Evolutionary conservation across 1,140 invertebrate species (phyloP).

Genomic region (Dinothrombium tinctorium): DNA sequence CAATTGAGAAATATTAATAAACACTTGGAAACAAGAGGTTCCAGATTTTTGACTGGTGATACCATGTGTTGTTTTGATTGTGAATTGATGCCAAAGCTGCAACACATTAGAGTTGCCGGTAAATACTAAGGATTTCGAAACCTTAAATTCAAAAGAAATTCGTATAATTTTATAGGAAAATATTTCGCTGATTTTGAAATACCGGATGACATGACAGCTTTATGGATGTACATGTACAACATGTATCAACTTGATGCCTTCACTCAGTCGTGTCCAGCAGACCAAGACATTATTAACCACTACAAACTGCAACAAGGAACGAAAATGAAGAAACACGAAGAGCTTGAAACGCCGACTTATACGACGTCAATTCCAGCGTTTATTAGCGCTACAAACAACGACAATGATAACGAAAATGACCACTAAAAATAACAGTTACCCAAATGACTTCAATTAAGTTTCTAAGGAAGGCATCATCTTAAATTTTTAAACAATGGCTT

Average conservation of each 20-base stretch:
- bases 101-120: conserved; percentile 93
- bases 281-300: conserved; percentile 93
- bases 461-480: no score
- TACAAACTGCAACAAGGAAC: conserved; percentile 81
- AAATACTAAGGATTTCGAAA: conserved; percentile 22
- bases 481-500: no score
- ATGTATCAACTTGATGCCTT: conserved; percentile 93
- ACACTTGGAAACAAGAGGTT: conserved; percentile 52
- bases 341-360: conserved; percentile 74
- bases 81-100: conserved; percentile 89
- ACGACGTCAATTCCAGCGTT: conserved; percentile 57
- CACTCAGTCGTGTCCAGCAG: conserved; percentile 78
- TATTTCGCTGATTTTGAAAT: conserved; percentile 88
- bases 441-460: no score
- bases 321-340: conserved; percentile 86
- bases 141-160: not conserved
- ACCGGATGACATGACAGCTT: conserved; percentile 43
- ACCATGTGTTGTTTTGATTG: conserved; percentile 98
- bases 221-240: conserved; percentile 86
- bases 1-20: conserved; percentile 70
- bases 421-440: no score
- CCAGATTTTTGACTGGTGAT: conserved; percentile 81
- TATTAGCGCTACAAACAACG: no score
- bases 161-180: conserved; percentile 21
- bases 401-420: no score